phyloP scores from a whole-genome alignment of 2,113 vertebrate species.

The Scalopus aquaticus region DNA sequence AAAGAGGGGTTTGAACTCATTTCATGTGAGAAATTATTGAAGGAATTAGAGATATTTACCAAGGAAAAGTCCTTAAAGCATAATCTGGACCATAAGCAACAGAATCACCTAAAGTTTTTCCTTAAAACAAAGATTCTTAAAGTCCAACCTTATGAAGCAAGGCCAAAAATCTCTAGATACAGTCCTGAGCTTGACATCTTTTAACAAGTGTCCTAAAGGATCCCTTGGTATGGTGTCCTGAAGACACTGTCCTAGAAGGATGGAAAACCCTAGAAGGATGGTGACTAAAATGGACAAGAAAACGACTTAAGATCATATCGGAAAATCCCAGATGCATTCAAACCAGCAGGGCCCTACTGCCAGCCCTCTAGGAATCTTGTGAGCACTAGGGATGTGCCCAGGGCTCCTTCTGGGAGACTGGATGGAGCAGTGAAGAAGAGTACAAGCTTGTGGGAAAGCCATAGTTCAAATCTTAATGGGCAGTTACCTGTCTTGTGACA shows the following conservation, averaged over 20 bases:
- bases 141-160: neutral
- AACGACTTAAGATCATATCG: too few relatives aligned
- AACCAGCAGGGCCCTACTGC: too few relatives aligned
- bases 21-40: constrained; percentile 9
- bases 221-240: neutral
- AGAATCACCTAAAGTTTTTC: neutral
- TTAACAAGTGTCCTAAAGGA: neutral
- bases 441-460: too few relatives aligned
- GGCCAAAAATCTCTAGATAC: neutral
- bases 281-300: too few relatives aligned
- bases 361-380: too few relatives aligned
- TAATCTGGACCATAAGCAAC: neutral
- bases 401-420: neutral
- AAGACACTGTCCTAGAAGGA: neutral
- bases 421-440: neutral
- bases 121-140: neutral
- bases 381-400: too few relatives aligned
- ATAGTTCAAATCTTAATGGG: neutral
- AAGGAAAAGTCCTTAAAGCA: neutral
- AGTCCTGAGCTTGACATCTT: neutral
- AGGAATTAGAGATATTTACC: neutral
- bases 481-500: neutral
- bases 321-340: too few relatives aligned
- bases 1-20: neutral
- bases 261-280: too few relatives aligned